Conservation (phyloP, 2,113 vertebrate genomes). For the Paradoxurus hermaphroditus region DNA sequence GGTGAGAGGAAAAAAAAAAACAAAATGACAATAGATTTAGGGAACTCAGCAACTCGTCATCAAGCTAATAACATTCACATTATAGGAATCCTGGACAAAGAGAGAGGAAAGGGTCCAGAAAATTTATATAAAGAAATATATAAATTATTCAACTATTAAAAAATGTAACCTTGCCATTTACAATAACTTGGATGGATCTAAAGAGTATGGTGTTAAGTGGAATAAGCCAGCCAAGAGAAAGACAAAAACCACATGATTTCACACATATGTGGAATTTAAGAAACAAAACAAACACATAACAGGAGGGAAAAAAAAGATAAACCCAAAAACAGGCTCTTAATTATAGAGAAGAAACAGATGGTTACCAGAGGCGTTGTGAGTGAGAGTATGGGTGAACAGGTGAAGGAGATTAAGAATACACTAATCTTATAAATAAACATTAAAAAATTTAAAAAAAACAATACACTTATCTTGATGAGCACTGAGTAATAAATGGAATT, state of each 20-base stretch:
- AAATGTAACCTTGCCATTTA: neutral
- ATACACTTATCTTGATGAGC: neutral
- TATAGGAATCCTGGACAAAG: too few species aligned
- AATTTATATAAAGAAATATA: too few species aligned
- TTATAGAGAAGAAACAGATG: neutral
- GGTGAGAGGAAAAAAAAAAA: too few species aligned
- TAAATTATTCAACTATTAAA: neutral
- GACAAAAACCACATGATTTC: neutral
- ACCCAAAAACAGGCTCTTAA: neutral
- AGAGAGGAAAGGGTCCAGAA: too few species aligned
- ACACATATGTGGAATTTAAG: neutral
- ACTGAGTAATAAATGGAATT: neutral
- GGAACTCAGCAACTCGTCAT: too few species aligned
- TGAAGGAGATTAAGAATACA: neutral
- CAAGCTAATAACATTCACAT: too few species aligned
- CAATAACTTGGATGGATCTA: neutral
- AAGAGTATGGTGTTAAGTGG: neutral
- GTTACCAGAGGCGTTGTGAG: neutral
- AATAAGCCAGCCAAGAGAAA: neutral
- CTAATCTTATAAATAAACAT: too few species aligned
- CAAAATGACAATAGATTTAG: too few species aligned
- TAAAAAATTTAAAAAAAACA: too few species aligned
- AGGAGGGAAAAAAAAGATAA: neutral
- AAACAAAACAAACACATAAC: neutral
- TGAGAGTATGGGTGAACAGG: neutral